Base-by-base conservation (phyloP, 2,797 vertebrate genomes). In the Helicolenus hilgendorfi region DNA sequence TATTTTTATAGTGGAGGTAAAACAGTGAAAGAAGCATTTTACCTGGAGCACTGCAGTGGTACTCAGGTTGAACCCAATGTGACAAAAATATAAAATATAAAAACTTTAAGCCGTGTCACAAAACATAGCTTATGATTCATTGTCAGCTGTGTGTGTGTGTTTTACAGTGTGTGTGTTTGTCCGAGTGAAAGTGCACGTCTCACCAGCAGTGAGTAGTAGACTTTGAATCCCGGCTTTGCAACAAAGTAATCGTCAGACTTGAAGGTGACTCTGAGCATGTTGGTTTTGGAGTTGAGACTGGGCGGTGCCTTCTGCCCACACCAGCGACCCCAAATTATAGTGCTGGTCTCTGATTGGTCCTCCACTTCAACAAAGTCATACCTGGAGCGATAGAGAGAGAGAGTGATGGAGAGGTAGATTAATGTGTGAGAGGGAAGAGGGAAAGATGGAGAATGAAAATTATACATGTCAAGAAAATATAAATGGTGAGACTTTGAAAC, bases 351-450 rank as follows among this genome's bases (percentile, higher is more conserved):
- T 0, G 98, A 98, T 53, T 98, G 84, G 88, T 99, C 99, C 95
- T 99, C 98, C 91, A 99, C 98, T 95, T 99, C 98, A 93, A 99
- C 98, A 94, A 98, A 99, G 94, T 99, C 99, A 94, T 99, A 99
- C 94, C 99, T 99, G 90, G 33, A 65, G 87, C 1, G 71, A 72
- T 41, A 68, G 41, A 56, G 11, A n/a, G 33, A 22, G 35, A 45
- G 14, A 24, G 20, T 55, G 38, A 36, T 22, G 49, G 41, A 77
- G 76, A 80, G n/a, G n/a, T 4, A 56, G 26, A 72, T 72, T 22
- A 74, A 60, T 24, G 24, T 0, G 2, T 73, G 53, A 14, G 22
- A 60, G 13, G 49, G 45, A 75, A 64, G 13, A 49, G 5, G 33
- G 35, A 68, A 41, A 41, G 38, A 41, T 41, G 38, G 38, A 41